Evolutionary conservation across 2,888 invertebrate genomes (phyloP).

Genomic region (Helleia helle): DNA sequence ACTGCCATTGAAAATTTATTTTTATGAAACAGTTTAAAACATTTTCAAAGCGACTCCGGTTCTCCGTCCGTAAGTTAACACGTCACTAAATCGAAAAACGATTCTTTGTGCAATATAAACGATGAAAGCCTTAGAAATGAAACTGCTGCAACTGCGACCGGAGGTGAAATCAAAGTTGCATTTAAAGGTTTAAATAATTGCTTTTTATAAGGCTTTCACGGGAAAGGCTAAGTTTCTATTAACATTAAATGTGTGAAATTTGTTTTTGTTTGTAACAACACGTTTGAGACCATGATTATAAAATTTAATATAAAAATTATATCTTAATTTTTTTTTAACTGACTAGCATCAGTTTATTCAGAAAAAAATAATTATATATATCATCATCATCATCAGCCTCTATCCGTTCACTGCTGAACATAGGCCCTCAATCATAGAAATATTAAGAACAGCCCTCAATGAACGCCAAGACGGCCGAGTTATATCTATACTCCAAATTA

Average conservation of each 20-base stretch:
- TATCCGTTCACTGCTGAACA: too few relatives aligned
- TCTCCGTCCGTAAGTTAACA: conserved; percentile 1
- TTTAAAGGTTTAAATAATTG: conserved; percentile 4
- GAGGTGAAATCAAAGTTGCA: conserved; percentile 6
- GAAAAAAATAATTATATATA: too few relatives aligned
- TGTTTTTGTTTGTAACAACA: too few relatives aligned
- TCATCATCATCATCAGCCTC: too few relatives aligned
- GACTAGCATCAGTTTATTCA: too few relatives aligned
- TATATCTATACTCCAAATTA: too few relatives aligned
- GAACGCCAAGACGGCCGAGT: too few relatives aligned
- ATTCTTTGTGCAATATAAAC: conserved; percentile 10
- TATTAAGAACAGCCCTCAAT: too few relatives aligned
- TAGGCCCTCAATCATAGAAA: too few relatives aligned
- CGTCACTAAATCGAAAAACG: conserved; percentile 7
- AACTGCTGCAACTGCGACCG: not conserved
- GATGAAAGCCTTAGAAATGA: conserved; percentile 7
- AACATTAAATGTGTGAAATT: not conserved
- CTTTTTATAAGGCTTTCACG: not conserved
- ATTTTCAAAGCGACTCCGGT: not conserved
- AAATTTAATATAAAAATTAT: too few relatives aligned
- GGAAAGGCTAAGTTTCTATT: not conserved
- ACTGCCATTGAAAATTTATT: too few relatives aligned
- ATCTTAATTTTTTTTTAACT: too few relatives aligned
- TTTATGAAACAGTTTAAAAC: not conserved
- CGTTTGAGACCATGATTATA: not conserved